phyloP scores from a whole-genome alignment of 2,888 invertebrate species.

The Scaptomyza reducta region DNA sequence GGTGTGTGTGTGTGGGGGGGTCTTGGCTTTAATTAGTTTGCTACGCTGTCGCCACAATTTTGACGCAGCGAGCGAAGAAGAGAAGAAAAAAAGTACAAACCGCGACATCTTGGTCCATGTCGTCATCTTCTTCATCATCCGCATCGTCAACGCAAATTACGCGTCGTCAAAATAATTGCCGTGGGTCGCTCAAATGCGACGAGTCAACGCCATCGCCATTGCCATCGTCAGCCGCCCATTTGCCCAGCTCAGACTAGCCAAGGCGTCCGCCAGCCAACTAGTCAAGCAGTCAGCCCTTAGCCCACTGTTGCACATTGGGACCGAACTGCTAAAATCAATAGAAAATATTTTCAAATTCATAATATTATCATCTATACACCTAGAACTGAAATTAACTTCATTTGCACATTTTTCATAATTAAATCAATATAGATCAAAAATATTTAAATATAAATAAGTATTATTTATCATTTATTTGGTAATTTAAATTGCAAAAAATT shows the following conservation, averaged over 20 bases:
- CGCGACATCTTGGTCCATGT: constrained; percentile 50
- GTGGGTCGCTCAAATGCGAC: constrained; percentile 65
- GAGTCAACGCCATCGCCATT: constrained; percentile 29
- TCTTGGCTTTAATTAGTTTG: constrained; percentile 74
- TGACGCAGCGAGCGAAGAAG: constrained; percentile 30
- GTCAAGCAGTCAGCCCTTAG: constrained; percentile 28
- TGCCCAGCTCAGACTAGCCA: constrained; percentile 12
- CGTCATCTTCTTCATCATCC: constrained; percentile 63
- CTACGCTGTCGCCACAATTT: constrained; percentile 73
- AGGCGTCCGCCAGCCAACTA: constrained; percentile 7
- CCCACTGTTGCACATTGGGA: constrained; percentile 39
- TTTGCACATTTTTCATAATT: no score
- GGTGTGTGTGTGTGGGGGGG: constrained; percentile 14
- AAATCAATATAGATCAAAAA: no score
- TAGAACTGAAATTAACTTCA: no score
- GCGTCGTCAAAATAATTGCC: constrained; percentile 78
- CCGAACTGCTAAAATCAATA: no score
- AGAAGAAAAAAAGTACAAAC: constrained; percentile 22
- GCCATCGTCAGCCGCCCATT: neutral
- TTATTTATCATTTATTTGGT: no score
- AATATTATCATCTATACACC: no score
- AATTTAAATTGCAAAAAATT: no score
- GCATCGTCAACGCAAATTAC: constrained; percentile 75
- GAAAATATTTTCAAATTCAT: neutral
- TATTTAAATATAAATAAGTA: no score